Base-by-base conservation (phyloP, 2,797 vertebrate genomes). In the Enteromius trimaculatus region DNA sequence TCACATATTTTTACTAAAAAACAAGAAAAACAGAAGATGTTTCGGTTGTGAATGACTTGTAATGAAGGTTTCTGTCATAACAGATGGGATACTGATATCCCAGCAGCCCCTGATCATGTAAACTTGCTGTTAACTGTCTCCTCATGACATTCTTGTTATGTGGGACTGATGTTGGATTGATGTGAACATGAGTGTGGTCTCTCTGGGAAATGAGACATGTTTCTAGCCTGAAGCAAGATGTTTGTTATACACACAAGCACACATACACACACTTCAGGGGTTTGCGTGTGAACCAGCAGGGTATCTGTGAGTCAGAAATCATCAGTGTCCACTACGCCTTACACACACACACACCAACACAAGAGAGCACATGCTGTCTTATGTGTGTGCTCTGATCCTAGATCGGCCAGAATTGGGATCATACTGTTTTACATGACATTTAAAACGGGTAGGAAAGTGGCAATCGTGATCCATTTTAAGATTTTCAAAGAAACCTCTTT, bases 221-320 rank as follows among this genome's bases (percentile, higher is more conserved):
- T 69, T 69, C 31, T 60, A 58, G 72, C 81, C 81, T 47, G 37
- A 21, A 76, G 51, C 51, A 13, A 77, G 37, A 23, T 82, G 72
- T 82, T 82, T 77, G 72, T 77, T 39, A 17, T 9, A 74, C 44
- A 64, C 68, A 49, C 58, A 29, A 13, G 60, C 68, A 80, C 44
- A 37, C 64, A 34, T 23, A 66, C 64, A 79, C 79, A 42, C 62
- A 31, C 71, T 79, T 72, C 47, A 55, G 77, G 31, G 58, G 9
- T 39, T 72, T 70, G 49, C 14, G 42, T 70, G 29, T 81, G 65
- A 70, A 82, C 66, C 74, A 71, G 23, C n/a, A 34, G 19, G 81
- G 34, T 29, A n/a, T 77, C 64, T 77, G 47, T 66, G 49, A 82
- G 81, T 83, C 72, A 83, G 64, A 58, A 77, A 58, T 69, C 37